These are phyloP conservation scores for Ophiothrix spiculata DNA, from an alignment of 35 echinoderm and acorn worm genomes.

Conservation along the genomic window DNA sequence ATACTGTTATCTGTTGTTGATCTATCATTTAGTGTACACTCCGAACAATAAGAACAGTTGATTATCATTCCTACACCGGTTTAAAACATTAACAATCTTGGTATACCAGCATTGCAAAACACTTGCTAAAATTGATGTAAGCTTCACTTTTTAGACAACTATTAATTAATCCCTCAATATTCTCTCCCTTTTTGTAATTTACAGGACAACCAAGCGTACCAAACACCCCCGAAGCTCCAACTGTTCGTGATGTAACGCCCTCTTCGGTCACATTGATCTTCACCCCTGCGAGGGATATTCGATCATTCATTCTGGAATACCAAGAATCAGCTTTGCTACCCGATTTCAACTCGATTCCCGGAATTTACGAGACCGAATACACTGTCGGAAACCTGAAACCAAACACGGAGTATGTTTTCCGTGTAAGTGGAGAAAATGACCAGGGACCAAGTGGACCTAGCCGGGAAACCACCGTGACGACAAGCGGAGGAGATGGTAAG, in stretches of 20 bases:
- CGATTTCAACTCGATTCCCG: not conserved
- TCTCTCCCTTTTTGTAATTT: not conserved
- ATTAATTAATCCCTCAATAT: too few relatives aligned
- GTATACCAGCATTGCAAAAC: too few relatives aligned
- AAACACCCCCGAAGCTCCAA: not conserved
- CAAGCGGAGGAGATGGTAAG: not conserved
- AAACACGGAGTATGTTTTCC: not conserved
- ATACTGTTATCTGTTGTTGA: too few relatives aligned
- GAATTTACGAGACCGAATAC: not conserved
- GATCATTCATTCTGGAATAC: not conserved
- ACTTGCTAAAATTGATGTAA: too few relatives aligned
- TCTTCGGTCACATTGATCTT: not conserved
- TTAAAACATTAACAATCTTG: too few relatives aligned
- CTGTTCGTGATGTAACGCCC: not conserved
- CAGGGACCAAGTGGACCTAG: conserved; percentile 2
- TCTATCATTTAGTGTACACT: too few relatives aligned
- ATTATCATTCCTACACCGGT: too few relatives aligned
- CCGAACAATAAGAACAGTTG: too few relatives aligned
- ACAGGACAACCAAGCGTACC: not conserved
- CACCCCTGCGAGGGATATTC: not conserved
- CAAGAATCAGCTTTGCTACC: not conserved
- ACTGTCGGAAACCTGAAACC: not conserved
- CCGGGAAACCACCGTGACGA: not conserved
- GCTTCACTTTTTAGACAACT: too few relatives aligned
- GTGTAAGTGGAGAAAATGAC: not conserved